phyloP scores from a whole-genome alignment of 1,140 invertebrate species.

The Drosophila punjabiensis region DNA sequence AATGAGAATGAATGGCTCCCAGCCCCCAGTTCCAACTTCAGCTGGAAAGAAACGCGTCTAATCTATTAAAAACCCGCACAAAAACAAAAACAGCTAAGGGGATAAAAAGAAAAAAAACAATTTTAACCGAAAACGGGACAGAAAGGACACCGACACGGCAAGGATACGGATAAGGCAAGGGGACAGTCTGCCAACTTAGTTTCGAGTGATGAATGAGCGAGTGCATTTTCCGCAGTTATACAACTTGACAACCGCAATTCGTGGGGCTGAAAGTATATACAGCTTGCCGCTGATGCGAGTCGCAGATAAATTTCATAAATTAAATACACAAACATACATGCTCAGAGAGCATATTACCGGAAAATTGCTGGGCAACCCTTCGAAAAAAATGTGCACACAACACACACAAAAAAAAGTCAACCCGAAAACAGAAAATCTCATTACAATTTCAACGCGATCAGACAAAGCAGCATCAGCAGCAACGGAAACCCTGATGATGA shows the following conservation, averaged over 20 bases:
- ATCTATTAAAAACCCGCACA: conserved; percentile 66
- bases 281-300: conserved; percentile 56
- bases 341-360: conserved; percentile 73
- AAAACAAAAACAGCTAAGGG: conserved; percentile 19
- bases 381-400: conserved; percentile 13
- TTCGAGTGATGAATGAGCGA: conserved; percentile 57
- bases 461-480: conserved; percentile 59
- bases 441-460: conserved; percentile 84
- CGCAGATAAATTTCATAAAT: conserved; percentile 84
- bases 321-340: conserved; percentile 71
- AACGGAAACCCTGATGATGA: conserved; percentile 76
- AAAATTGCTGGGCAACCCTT: conserved; percentile 78
- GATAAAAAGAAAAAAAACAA: conserved; percentile 12
- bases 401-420: neutral
- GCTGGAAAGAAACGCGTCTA: conserved; percentile 33
- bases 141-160: conserved; percentile 13
- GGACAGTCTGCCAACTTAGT: conserved; percentile 29
- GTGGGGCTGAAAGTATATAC: conserved; percentile 21
- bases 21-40: neutral
- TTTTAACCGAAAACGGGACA: conserved; percentile 58
- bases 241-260: conserved; percentile 51
- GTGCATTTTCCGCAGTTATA: conserved; percentile 56
- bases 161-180: conserved; percentile 6
- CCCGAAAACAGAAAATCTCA: conserved; percentile 74
- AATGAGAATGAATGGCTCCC: neutral